Percentiles rank a stretch among this genome's conserved stretches.
Conservation (phyloP, 2,797 vertebrate genomes). For the Galago senegalensis region DNA sequence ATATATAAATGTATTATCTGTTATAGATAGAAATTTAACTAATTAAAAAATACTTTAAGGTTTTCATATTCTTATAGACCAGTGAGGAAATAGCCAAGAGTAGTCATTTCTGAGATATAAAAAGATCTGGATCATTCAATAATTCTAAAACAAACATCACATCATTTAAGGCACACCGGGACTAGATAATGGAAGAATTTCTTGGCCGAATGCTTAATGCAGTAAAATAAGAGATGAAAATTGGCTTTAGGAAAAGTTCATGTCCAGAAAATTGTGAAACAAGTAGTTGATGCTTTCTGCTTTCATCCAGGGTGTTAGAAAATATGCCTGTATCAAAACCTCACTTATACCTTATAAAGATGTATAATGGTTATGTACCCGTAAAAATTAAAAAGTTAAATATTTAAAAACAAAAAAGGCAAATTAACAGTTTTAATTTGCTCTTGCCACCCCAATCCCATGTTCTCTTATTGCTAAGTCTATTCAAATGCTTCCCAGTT, state of each 20-base stretch:
- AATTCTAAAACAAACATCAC: constrained; percentile 48
- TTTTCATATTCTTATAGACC: constrained; percentile 28
- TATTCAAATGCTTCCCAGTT: background rate
- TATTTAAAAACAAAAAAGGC: background rate
- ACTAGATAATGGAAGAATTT: constrained; percentile 9
- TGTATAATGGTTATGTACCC: background rate
- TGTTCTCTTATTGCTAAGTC: background rate
- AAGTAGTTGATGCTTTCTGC: background rate
- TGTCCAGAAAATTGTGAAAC: background rate
- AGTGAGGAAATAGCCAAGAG: background rate
- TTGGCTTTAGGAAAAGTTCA: background rate
- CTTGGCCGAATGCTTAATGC: background rate
- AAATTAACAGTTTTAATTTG: background rate
- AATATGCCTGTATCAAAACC: background rate
- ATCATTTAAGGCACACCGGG: background rate
- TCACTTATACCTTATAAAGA: background rate
- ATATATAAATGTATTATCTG: background rate
- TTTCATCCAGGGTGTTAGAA: background rate
- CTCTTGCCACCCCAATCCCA: rapidly evolving
- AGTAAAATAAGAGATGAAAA: constrained; percentile 2
- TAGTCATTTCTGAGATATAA: background rate
- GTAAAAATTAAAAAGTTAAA: background rate
- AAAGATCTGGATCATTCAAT: background rate
- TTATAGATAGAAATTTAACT: background rate
- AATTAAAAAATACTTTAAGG: background rate